Base-by-base conservation (phyloP, 1,140 invertebrate genomes). In the Drosophila pachea region DNA sequence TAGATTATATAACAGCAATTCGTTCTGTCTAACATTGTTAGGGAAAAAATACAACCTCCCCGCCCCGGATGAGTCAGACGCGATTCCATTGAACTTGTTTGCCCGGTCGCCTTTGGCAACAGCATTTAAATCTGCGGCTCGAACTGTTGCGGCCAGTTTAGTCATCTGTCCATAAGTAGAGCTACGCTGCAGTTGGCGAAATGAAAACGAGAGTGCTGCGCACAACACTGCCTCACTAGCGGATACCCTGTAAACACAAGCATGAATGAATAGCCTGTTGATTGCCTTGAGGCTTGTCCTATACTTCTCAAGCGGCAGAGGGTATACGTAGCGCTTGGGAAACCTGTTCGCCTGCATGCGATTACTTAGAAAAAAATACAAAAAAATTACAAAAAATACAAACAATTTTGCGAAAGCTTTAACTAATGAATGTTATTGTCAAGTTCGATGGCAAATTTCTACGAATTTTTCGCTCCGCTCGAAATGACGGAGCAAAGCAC, bases 271-370 rank as follows among this genome's bases (percentile, higher is more conserved):
- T 22, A 22, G 22, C 3, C 22, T 22, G 22, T 22, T 22, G 22
- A 2, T 22, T 22, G 22, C 22, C 22, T 22, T 22, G 22, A 22
- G 22, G 22, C 22, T 22, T 22, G 16, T 22, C 47, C 32, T 16
- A 8, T 33, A 52, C 32, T 16, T 14, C 32, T 8, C 6, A 16
- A 35, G 0, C 1, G 8, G 3, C 35, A 16, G 12, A 35, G 49
- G 49, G 49, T 52, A 52, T 52, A 35, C 2, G 4, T 43, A 60
- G 35, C 35, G 35, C 14, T 48, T 47, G 53, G 7, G 54, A 59
- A 76, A 76, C 78, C 59, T 50, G 78, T 83, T 83, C 76, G 74
- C 74, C 78, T 68, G 76, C 65, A 67, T 75, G 65, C 65, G 45
- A 68, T 66, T 53, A 65, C 58, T 73, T 50, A 56, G 50, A 63